Conservation (phyloP, 2,113 vertebrate species). For the Mobula hypostoma region DNA sequence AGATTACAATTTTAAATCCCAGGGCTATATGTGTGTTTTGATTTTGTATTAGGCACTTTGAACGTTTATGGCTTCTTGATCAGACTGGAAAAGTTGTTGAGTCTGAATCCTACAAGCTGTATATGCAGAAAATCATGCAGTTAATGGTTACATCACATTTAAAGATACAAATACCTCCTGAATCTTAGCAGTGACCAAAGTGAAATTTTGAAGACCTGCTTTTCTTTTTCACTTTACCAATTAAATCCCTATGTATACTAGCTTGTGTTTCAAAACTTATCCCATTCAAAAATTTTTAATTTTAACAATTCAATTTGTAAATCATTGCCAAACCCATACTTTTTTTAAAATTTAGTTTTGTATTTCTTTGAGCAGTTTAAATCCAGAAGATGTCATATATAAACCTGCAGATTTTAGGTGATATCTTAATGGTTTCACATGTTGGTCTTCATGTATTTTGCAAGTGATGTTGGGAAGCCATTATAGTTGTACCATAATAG, state of each 20-base stretch:
- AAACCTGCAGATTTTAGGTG: neutral
- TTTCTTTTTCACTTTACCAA: neutral
- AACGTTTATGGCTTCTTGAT: neutral
- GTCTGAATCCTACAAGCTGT: neutral
- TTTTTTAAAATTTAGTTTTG: neutral
- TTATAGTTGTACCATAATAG: neutral
- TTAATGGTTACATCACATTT: neutral
- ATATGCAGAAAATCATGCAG: neutral
- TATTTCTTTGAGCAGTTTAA: neutral
- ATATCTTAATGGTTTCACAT: neutral
- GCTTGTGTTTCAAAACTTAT: neutral
- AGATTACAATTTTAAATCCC: conserved; percentile 18
- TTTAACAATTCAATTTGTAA: neutral
- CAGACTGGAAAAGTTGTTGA: conserved; percentile 5
- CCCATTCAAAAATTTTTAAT: neutral
- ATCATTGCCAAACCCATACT: neutral
- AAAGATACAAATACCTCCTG: neutral
- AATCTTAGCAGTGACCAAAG: neutral
- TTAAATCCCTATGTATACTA: neutral
- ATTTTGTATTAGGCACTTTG: neutral
- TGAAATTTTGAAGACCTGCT: neutral
- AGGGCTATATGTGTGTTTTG: neutral
- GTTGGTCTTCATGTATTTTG: neutral
- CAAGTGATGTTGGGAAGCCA: no score
- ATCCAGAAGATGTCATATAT: neutral